Percentiles rank a stretch among this genome's conserved stretches.
Evolutionary conservation across 2,797 vertebrate genomes (phyloP).

Genomic region (Rhodeus uyekii): DNA sequence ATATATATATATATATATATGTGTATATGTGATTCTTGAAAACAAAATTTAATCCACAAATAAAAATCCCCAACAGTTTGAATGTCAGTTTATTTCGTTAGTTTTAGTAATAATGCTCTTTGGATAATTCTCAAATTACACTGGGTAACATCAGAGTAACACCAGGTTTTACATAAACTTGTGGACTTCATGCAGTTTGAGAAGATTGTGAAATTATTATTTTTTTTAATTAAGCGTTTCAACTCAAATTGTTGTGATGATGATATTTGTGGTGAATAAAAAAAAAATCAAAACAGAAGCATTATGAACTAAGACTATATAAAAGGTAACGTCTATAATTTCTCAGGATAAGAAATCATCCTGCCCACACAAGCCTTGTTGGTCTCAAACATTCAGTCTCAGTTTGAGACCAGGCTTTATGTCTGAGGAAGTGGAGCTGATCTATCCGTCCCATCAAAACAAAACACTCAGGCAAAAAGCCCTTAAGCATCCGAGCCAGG

Average conservation of each 20-base stretch:
- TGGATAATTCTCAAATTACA: not conserved
- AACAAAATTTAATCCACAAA: not conserved
- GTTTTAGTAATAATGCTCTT: not conserved
- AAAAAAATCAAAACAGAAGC: not conserved
- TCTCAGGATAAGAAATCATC: not conserved
- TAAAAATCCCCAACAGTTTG: not conserved
- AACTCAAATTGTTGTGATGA: not conserved
- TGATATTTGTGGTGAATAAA: not conserved
- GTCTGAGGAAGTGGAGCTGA: conserved; percentile 54
- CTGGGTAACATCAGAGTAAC: not conserved
- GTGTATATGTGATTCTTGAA: not conserved
- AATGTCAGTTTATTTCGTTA: not conserved
- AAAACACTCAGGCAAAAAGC: conserved; percentile 40
- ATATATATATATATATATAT: too few species aligned
- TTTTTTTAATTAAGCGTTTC: not conserved
- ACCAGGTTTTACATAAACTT: not conserved
- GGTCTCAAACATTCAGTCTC: not conserved
- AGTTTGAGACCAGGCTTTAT: conserved; percentile 33
- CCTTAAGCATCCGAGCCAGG: conserved; percentile 48
- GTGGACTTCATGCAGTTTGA: not conserved
- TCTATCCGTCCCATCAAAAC: conserved; percentile 46
- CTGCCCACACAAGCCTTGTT: conserved; percentile 20
- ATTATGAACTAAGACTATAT: not conserved
- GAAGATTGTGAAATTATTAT: not conserved
- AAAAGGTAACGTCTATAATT: not conserved